A percentile compares a stretch with the other conserved stretches of the same genome.
These are phyloP conservation scores for Steinernema carpocapsae DNA, from an alignment of 2,888 invertebrate species.

Conservation along the genomic window DNA sequence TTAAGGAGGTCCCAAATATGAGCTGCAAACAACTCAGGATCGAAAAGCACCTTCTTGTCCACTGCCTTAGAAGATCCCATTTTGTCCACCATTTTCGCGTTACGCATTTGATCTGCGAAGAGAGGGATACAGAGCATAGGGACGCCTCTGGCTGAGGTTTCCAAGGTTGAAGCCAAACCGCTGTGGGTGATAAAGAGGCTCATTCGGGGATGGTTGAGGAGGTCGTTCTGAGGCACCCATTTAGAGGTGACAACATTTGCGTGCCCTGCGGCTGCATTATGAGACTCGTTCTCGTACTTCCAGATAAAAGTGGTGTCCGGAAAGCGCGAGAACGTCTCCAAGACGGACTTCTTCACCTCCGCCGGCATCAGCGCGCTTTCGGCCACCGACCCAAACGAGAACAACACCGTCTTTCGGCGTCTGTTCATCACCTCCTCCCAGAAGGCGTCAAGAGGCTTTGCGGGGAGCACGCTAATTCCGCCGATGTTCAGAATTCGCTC, in stretches of 20 bases:
- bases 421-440: conserved; percentile 45
- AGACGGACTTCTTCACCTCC: conserved; percentile 32
- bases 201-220: conserved; percentile 36
- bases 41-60: neutral
- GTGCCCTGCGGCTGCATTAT: conserved; percentile 38
- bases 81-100: conserved; percentile 36
- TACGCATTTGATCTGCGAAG: conserved; percentile 38
- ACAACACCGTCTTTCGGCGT: conserved; percentile 45
- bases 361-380: conserved; percentile 38
- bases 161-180: conserved; percentile 41
- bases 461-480: neutral
- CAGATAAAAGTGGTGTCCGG: conserved; percentile 44
- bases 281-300: conserved; percentile 43
- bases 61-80: neutral
- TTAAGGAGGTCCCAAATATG: neutral
- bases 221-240: conserved; percentile 44
- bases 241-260: conserved; percentile 37
- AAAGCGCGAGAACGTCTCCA: conserved; percentile 41
- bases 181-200: conserved; percentile 39
- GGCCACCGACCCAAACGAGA: conserved; percentile 54
- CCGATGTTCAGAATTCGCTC: conserved; percentile 25
- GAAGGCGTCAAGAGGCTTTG: conserved; percentile 1
- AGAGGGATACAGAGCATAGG: conserved; percentile 39
- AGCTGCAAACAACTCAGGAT: neutral
- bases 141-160: conserved; percentile 36